Conservation (phyloP, 2,888 invertebrate genomes). For the Sphinx pinastri region DNA sequence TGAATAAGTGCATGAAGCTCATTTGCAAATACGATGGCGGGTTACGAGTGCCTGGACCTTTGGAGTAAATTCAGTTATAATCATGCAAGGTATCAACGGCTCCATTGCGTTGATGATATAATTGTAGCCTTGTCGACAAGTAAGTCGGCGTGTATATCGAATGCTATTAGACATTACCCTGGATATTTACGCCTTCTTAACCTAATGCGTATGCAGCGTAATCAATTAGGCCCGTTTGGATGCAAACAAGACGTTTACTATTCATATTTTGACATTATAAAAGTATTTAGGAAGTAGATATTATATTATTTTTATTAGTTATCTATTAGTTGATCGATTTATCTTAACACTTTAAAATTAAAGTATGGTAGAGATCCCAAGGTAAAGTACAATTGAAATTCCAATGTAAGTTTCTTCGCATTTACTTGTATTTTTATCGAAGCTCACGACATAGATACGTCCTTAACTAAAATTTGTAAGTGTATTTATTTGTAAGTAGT, state of each 20-base stretch:
- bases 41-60: conserved; percentile 14
- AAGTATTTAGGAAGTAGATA: background rate
- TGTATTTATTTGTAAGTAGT: no score
- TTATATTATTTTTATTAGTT: no score
- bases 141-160: conserved; percentile 24
- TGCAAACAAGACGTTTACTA: background rate
- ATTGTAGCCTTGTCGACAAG: conserved; percentile 57
- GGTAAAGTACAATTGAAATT: no score
- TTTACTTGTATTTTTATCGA: no score
- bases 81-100: conserved; percentile 53
- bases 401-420: no score
- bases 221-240: conserved; percentile 20
- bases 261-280: background rate
- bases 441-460: no score
- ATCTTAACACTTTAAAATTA: background rate
- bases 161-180: conserved; percentile 7
- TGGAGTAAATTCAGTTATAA: conserved; percentile 54
- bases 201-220: background rate
- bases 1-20: conserved; percentile 17
- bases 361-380: background rate
- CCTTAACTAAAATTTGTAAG: no score
- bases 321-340: no score
- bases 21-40: conserved; percentile 20
- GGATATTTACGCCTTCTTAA: background rate
- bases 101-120: conserved; percentile 59